Conservation (phyloP, 2,888 invertebrate species). For the Gisinianus flammeolus region DNA sequence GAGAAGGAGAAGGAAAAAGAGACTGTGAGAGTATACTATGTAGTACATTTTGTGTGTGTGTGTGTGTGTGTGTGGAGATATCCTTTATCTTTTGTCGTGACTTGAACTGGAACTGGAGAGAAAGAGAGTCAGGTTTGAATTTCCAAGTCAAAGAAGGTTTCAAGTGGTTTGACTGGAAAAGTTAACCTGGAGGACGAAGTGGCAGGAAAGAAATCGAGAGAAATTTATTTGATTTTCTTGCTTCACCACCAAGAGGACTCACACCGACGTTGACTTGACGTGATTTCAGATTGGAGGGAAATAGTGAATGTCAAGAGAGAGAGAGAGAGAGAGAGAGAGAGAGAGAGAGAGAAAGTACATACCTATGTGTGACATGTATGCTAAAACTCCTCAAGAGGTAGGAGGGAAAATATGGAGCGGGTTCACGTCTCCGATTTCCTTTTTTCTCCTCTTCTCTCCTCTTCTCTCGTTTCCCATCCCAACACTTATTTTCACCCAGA, state of each 20-base stretch:
- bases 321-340: too few species aligned
- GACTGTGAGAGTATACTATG: too few species aligned
- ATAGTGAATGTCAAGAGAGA: not conserved
- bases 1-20: too few species aligned
- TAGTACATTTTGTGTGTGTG: too few species aligned
- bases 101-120: not conserved
- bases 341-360: not conserved
- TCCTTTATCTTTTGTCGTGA: not conserved
- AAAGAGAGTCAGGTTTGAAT: constrained; percentile 3
- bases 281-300: constrained; percentile 38
- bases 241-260: constrained; percentile 43
- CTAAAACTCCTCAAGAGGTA: not conserved
- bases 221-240: constrained; percentile 59
- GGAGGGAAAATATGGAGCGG: not conserved
- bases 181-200: constrained; percentile 35
- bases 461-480: not conserved
- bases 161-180: constrained; percentile 20
- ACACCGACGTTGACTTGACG: constrained; percentile 46
- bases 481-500: constrained; percentile 1
- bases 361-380: too few species aligned
- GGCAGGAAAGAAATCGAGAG: constrained; percentile 57
- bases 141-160: constrained; percentile 6
- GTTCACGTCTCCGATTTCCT: constrained; percentile 5
- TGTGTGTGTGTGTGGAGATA: too few species aligned
- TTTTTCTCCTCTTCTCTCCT: not conserved